Evolutionary conservation across 2,888 invertebrate species (phyloP), one percentile per base, ranked within the genome.

Genomic region (Laspeyria flexula): DNA sequence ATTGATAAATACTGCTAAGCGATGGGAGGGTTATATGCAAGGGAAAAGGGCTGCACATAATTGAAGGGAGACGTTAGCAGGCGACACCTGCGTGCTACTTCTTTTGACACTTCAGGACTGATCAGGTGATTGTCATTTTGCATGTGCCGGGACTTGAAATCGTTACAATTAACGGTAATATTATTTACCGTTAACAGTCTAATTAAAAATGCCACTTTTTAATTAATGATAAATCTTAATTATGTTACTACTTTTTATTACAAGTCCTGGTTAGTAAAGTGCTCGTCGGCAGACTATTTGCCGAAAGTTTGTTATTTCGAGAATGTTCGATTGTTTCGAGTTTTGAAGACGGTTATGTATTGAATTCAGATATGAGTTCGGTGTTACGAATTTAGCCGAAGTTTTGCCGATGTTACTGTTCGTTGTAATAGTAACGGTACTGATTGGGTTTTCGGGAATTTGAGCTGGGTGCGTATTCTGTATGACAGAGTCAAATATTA

Each of bases 21-120:
- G 99, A 44, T 99, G 99, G 99, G 96, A 97, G 72, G 96, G 96
- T 1, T 99, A 99, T 76, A 98, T 98, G 97, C 96, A 95, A 77
- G 99, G 99, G n/a, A 97, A 97, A 85, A 92, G 96, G 44, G 97
- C 99, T 1, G 95, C 97, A 40, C 99, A 99, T 86, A 99, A 99
- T 93, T 99, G 94, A 93, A 38, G 60, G n/a, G 6, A 11, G 10
- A 35, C 30, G 29, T 34, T 7, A 3, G 45, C 52, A 56, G 72
- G 61, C 27, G 44, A 54, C 12, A 52, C 49, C 51, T 62, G 54
- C 56, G 1, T 44, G 45, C 37, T 55, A 34, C 29, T 44, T 40
- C 39, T 51, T 38, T 44, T 44, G 27, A 40, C 43, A 37, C 25
- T 35, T 38, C 31, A 12, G 31, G 33, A 12, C 13, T 16, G 15